These are phyloP conservation scores for Gobius niger DNA, from an alignment of 2,113 vertebrate species.

Conservation along the genomic window DNA sequence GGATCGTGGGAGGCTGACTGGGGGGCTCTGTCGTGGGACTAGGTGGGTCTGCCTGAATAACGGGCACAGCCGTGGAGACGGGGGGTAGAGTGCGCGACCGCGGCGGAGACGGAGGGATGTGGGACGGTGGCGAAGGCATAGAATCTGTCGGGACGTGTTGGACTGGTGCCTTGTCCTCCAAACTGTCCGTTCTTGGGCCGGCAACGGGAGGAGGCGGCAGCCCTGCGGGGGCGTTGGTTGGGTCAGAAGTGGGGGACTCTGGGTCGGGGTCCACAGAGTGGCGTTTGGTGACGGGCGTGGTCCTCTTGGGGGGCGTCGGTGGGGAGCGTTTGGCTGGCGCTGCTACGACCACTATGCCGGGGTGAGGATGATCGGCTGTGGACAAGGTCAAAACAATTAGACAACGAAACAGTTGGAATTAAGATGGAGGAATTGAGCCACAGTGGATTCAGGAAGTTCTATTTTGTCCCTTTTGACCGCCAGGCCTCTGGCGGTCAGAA, in stretches of 20 bases:
- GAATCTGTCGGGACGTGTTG: not conserved
- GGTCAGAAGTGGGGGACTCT: constrained; percentile 24
- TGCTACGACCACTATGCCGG: constrained; percentile 59
- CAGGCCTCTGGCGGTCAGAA: too few species aligned
- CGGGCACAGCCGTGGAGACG: constrained; percentile 62
- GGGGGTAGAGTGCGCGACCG: constrained; percentile 16
- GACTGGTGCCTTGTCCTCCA: constrained; percentile 11
- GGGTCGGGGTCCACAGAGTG: constrained; percentile 42
- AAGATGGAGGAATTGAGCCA: not conserved
- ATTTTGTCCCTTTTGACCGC: too few species aligned
- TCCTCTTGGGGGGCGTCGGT: constrained; percentile 87
- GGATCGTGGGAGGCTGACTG: constrained; percentile 76
- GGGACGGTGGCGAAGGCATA: constrained; percentile 50
- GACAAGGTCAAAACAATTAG: not conserved
- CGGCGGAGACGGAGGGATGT: constrained; percentile 74
- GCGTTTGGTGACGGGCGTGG: constrained; percentile 73
- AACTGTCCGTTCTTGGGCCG: constrained; percentile 14
- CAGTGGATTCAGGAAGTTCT: not conserved
- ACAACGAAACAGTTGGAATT: not conserved
- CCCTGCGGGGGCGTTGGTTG: constrained; percentile 32
- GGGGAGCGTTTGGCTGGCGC: constrained; percentile 83
- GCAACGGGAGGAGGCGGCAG: constrained; percentile 3
- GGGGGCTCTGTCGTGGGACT: constrained; percentile 71
- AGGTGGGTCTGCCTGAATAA: constrained; percentile 28
- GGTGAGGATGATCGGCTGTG: constrained; percentile 82